Evolutionary conservation across 1,140 invertebrate genomes (phyloP).

Genomic region (Eupeodes corollae): DNA sequence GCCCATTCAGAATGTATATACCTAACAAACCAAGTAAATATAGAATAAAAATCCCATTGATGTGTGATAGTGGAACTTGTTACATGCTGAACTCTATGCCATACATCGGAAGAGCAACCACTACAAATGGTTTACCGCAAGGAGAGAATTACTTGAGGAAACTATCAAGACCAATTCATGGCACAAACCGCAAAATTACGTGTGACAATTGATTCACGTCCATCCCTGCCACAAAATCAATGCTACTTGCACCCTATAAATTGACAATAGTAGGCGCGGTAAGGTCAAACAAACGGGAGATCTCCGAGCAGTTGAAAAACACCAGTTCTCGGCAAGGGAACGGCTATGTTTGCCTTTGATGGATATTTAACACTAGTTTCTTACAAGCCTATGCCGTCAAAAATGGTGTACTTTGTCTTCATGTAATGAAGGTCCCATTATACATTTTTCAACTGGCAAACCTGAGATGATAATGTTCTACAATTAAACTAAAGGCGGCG

Average conservation of each 20-base stretch:
- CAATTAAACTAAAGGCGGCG: slow-evolving; percentile 36
- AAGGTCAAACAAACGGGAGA: slow-evolving; percentile 14
- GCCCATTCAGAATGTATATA: slow-evolving; percentile 28
- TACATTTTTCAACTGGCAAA: slow-evolving; percentile 19
- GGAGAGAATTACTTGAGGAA: slow-evolving; percentile 14
- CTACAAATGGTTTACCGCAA: slow-evolving; percentile 10
- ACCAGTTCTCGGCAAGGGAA: slow-evolving; percentile 9
- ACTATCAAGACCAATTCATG: background rate
- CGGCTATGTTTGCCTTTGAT: no score
- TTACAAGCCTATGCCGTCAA: no score
- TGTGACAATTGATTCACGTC: slow-evolving; percentile 10
- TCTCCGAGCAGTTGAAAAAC: slow-evolving; percentile 9
- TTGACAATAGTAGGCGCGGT: slow-evolving; percentile 8
- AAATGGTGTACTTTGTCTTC: no score
- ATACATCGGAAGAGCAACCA: slow-evolving; percentile 18
- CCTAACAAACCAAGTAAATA: slow-evolving; percentile 32
- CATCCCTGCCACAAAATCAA: slow-evolving; percentile 2
- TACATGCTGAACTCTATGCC: slow-evolving; percentile 26
- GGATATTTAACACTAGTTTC: no score
- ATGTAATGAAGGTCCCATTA: slow-evolving; percentile 7
- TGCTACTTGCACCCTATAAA: slow-evolving; percentile 12
- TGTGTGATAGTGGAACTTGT: slow-evolving; percentile 18
- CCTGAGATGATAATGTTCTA: slow-evolving; percentile 35
- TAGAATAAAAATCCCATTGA: slow-evolving; percentile 33
- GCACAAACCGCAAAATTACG: slow-evolving; percentile 14